Evolutionary conservation across 1,140 invertebrate genomes (phyloP).

Genomic region (Doryteuthis pealeii): DNA sequence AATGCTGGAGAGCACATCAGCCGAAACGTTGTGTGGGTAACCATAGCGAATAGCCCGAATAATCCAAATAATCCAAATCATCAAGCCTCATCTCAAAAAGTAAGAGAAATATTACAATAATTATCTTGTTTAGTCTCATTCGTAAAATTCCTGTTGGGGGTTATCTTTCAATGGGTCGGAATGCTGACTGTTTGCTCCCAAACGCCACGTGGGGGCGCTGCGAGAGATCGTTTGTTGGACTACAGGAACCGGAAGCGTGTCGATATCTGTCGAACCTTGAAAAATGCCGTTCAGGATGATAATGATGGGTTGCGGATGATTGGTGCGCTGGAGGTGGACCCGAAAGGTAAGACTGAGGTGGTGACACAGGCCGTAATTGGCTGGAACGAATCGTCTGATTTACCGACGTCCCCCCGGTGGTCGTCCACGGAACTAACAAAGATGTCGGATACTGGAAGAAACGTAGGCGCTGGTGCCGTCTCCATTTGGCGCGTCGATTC

Average conservation of each 20-base stretch:
- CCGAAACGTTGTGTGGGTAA: too few species aligned
- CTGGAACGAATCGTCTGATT: neutral
- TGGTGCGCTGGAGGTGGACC: constrained; percentile 16
- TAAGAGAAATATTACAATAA: too few species aligned
- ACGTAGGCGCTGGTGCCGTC: constrained; percentile 64
- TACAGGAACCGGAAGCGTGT: neutral
- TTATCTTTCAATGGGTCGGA: constrained; percentile 27
- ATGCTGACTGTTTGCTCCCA: constrained; percentile 22
- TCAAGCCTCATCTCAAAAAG: too few species aligned
- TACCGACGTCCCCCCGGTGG: neutral
- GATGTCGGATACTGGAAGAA: constrained; percentile 37
- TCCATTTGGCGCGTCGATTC: constrained; percentile 96
- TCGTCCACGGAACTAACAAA: neutral
- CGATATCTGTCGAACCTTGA: neutral
- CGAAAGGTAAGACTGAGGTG: neutral
- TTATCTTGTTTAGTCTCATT: too few species aligned
- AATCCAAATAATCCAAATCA: too few species aligned
- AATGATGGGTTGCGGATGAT: neutral
- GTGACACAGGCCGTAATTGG: neutral
- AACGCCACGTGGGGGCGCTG: neutral
- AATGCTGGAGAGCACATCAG: too few species aligned
- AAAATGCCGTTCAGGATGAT: neutral
- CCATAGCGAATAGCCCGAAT: too few species aligned
- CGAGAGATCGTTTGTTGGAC: neutral
- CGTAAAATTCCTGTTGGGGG: too few species aligned